Base-by-base conservation (phyloP, 2,113 vertebrate genomes). In the Turnix velox region DNA sequence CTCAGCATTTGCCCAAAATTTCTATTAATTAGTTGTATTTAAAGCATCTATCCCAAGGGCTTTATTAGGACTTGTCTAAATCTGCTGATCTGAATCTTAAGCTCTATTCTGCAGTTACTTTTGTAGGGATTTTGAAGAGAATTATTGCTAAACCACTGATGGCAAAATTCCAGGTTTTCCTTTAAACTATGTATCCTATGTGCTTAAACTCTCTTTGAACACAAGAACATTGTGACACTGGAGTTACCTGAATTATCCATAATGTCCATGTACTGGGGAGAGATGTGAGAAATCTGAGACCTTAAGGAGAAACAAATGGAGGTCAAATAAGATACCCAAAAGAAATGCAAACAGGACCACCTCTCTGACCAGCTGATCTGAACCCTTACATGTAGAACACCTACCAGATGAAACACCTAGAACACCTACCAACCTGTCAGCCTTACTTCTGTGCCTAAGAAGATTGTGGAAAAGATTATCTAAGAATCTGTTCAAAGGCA, bases 81-180 rank as follows among this genome's bases (percentile, higher is more conserved):
- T 37, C 40, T 87, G 31, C 46, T 57, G n/a, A 22, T 77, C 4
- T 37, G 28, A 22, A 68, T 54, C 48, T 79, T 45, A 85, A 76
- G 5, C 7, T 66, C 19, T 0, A 0, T 20, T 49, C 14, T 40
- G 15, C 22, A 62, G 39, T 66, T 69, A 69, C 9, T 16, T 2
- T 28, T 77, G 40, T 28, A 46, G 37, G 2, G 14, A 42, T 83
- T 72, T 72, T 76, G 54, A 71, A 43, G 20, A 43, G 40, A 90
- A 30, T 54, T 52, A 57, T 49, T 94, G 86, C 27, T 31, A 57
- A 57, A 81, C 69, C 39, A 48, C 33, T 58, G 25, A 28, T 24
- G 75, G 17, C 14, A 61, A 61, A 57, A 52, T 84, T 73, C 31
- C 24, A 61, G 45, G 22, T 19, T 80, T 69, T 83, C 9, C 4